Conservation (phyloP, 2,797 vertebrate genomes). For the Tokudaia muenninki region DNA sequence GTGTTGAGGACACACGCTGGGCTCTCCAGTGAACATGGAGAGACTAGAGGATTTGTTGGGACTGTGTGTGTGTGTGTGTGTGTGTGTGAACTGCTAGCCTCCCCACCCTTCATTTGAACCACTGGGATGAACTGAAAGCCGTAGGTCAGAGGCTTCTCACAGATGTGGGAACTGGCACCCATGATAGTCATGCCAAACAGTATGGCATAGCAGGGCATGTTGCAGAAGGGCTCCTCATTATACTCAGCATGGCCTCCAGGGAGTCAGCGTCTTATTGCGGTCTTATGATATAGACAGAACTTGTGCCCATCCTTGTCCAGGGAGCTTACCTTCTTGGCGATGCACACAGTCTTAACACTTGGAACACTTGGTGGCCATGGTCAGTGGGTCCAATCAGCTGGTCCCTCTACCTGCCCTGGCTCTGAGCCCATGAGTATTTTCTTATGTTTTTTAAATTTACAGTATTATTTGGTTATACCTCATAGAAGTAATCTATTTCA, state of each 20-base stretch:
- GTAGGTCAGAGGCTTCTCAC: slow-evolving; percentile 92
- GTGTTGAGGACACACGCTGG: slow-evolving; percentile 95
- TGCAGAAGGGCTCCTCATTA: slow-evolving; percentile 96
- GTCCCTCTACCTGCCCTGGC: background rate
- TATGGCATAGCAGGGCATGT: slow-evolving; percentile 96
- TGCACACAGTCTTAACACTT: background rate
- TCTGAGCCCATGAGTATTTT: background rate
- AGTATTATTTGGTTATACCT: background rate
- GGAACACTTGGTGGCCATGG: background rate
- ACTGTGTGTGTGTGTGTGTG: background rate
- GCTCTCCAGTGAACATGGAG: slow-evolving; percentile 97
- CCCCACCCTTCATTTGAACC: slow-evolving; percentile 91
- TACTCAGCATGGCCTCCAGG: slow-evolving; percentile 96
- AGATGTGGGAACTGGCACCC: slow-evolving; percentile 95
- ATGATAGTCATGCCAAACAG: slow-evolving; percentile 97
- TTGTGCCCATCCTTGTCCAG: slow-evolving; percentile 99
- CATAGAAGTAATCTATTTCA: background rate
- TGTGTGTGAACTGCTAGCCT: slow-evolving; percentile 72
- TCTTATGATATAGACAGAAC: slow-evolving; percentile 97
- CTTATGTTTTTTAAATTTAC: background rate
- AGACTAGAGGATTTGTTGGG: slow-evolving; percentile 92
- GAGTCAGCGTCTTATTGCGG: slow-evolving; percentile 95
- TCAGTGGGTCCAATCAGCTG: background rate
- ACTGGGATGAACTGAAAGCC: slow-evolving; percentile 86
- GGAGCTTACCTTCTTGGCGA: slow-evolving; percentile 95